Conservation (phyloP, 37 sponge, comb jelly and placozoan genomes). For the Petrosia ficiformis region DNA sequence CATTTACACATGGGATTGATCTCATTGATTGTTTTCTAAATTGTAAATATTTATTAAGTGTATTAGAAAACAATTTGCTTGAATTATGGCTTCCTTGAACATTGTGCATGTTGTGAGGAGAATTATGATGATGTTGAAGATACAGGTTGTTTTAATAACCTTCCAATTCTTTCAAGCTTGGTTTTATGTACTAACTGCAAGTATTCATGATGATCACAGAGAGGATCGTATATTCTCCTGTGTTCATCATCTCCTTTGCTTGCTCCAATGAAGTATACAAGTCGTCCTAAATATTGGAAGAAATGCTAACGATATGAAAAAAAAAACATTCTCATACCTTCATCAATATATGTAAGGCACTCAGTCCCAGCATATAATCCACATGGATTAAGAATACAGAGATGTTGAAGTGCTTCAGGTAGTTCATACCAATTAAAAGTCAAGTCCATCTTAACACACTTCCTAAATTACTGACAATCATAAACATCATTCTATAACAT, state of each 20-base stretch:
- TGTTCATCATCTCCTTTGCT: neutral
- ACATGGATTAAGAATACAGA: slow-evolving; percentile 3
- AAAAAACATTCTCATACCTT: too few relatives aligned
- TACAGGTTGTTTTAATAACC: too few relatives aligned
- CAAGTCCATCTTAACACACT: neutral
- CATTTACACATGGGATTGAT: too few relatives aligned
- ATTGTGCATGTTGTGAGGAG: too few relatives aligned
- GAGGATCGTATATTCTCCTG: slow-evolving; percentile 7
- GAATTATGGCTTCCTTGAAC: too few relatives aligned
- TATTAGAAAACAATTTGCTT: too few relatives aligned
- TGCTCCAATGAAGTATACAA: slow-evolving; percentile 14
- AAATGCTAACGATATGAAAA: too few relatives aligned
- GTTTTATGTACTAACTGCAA: neutral
- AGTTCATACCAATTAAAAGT: neutral
- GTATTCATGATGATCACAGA: neutral
- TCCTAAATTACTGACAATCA: neutral
- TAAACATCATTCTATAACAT: neutral
- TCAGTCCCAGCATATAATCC: slow-evolving; percentile 11
- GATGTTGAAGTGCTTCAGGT: neutral
- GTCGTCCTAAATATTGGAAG: neutral
- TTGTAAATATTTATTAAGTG: too few relatives aligned
- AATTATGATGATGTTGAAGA: too few relatives aligned
- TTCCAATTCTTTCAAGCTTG: neutral
- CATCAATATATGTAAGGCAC: slow-evolving; percentile 12
- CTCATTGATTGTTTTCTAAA: too few relatives aligned